Evolutionary conservation across 2,888 invertebrate genomes (phyloP), one percentile per base, ranked within the genome.

Genomic region (Dryadula phaetusa): DNA sequence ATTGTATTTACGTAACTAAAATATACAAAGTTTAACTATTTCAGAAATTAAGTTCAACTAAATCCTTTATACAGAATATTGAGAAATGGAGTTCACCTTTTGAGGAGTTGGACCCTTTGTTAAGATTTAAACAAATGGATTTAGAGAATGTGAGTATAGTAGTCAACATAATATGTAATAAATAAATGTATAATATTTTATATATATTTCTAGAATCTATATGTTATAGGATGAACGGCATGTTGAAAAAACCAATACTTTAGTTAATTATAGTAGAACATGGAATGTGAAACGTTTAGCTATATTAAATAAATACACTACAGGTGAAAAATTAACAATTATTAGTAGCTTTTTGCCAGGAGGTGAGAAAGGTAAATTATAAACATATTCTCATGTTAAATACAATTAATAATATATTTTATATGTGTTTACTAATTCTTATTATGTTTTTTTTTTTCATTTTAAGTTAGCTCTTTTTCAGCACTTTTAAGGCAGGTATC

Each of bases 301-400:
- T n/a, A 98, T 99, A 80, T 93, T 99, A 12, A 96, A 95, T 75
- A 97, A 97, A 85, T 99, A 96, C 79, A 99, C 98, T 37, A 99
- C 99, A 62, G 97, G 97, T 12, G 98, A 99, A 86, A 98, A 98
- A 82, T 88, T 99, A 32, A 97, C 97, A 0, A 97, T 99, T 74
- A 95, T 97, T 1, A 98, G 98, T 47, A 98, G 98, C 83, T 98
- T 97, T 82, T 88, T 98, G 54, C 94, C 96, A 5, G 96, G 96
- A 66, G 96, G 96, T 71, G 96, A 97, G 83, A 96, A 96, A 94
- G 95, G 96, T 96, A 90, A 74, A 77, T 70, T 18, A 18, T 72
- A 44, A 64, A 37, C 20, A 52, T 47, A 37, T 20, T 72, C n/a
- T n/a, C n/a, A 44, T 56, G 32, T 40, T 14, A 34, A 18, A 20